Base-by-base conservation (phyloP, 2,797 vertebrate species). In the Notolepis coatsorum region DNA sequence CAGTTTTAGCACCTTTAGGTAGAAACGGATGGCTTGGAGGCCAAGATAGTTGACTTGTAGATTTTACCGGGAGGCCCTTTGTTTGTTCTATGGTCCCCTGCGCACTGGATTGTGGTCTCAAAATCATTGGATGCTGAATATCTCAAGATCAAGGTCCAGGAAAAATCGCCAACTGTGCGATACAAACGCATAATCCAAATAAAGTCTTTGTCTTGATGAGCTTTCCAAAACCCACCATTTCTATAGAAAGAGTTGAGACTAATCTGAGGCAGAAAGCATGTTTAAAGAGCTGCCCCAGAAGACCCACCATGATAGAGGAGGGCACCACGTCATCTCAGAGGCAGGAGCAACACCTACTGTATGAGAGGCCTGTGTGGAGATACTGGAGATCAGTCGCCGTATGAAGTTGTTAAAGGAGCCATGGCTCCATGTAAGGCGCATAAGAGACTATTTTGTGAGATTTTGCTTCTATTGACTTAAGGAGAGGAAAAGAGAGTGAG, bases 1-100 rank as follows among this genome's bases (percentile, higher is more conserved):
- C 64, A 70, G 68, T 59, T 79, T 75, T 38, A 50, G 60, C 51
- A 62, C 46, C 38, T n/a, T 27, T 61, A 71, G 66, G 58, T 70
- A 78, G 67, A 68, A 53, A 68, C 52, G 42, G 61, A 23, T 62
- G 45, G 50, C 62, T 38, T 33, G 20, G 25, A 62, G 65, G 37
- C 45, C 64, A 49, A 48, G 28, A 73, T 61, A 24, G 17, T 62
- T 48, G 59, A 41, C 41, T 2, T 62, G 4, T 49, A 4, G 33
- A 31, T 52, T 43, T 67, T 20, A 55, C 24, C 30, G n/a, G n/a
- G 42, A 68, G 60, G 23, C 46, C 3, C 12, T 35, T 20, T 48
- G 41, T 38, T n/a, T 25, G 7, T 48, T 27, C 42, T 39, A 55
- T 65, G 35, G 53, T n/a, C 43, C 43, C 70, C 12, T 18, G 7